Evolutionary conservation across 2,888 invertebrate genomes (phyloP), one percentile per base, ranked within the genome.

Genomic region (Chloroclysta siterata): DNA sequence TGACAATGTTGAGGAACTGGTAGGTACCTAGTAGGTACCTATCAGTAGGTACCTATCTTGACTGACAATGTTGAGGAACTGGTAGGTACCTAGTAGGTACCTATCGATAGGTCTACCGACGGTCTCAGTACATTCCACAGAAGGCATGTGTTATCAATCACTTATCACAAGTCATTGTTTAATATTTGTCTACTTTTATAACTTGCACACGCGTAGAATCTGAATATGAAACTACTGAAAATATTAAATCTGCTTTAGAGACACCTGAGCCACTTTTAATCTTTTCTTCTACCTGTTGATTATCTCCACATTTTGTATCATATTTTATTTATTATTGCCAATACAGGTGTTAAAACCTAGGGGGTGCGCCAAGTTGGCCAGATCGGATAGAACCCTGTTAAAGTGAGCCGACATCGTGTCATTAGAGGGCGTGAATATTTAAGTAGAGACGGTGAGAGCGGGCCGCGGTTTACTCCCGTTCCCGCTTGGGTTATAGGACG

Each of bases 401-500:
- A 77, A 84, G 81, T 79, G 80, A 81, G 76, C 80, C 83, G 79
- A 78, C 82, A 79, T 79, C 84, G 85, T 87, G 88, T 89, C 89
- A 90, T 90, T 90, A 90, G 86, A 85, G 87, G 87, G 85, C 84
- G 84, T 90, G 88, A 90, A 90, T 90, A 89, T 89, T 90, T 90
- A 85, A 90, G 83, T 81, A 81, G 84, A 84, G 79, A 81, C 78
- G 86, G 83, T 84, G 84, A 82, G 83, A 80, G 79, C 82, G 80
- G 78, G 74, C 80, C 83, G 80, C 83, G 81, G 82, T 79, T 79
- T 79, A 73, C 80, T 82, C 81, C 76, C 80, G 74, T 78, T 80
- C 81, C 82, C 83, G 82, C 79, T 80, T 77, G 80, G 80, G 80
- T 81, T 84, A 82, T 83, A 81, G 82, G 81, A 81, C 83, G 80